These are phyloP conservation scores for Embidobia sp. DNA, from an alignment of 2,888 invertebrate genomes.

Conservation along the genomic window DNA sequence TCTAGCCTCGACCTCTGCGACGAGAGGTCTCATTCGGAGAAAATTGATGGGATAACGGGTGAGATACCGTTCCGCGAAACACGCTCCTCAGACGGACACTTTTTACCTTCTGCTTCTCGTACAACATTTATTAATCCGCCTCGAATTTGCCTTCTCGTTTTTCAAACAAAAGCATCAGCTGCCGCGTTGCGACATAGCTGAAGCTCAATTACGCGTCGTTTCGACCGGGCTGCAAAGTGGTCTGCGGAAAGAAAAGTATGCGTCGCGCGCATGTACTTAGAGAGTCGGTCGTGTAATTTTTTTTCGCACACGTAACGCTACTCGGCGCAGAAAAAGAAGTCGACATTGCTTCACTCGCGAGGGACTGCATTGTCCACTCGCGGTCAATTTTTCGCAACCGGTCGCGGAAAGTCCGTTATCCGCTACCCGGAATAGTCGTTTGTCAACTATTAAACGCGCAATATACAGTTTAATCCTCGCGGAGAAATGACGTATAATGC, in stretches of 20 bases:
- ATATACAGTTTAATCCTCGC: conserved; percentile 51
- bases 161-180: too few relatives aligned
- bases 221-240: conserved; percentile 18
- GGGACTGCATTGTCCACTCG: conserved; percentile 10
- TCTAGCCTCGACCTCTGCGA: conserved; percentile 45
- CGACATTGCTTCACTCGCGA: conserved; percentile 24
- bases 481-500: conserved; percentile 44
- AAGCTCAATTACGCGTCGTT: conserved; percentile 1
- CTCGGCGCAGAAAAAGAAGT: background rate
- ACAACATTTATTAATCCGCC: conserved; percentile 18
- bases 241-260: conserved; percentile 17
- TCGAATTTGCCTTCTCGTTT: background rate
- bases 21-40: conserved; percentile 49
- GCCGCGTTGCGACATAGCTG: background rate
- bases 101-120: conserved; percentile 22
- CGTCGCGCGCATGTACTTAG: conserved; percentile 18
- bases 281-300: conserved; percentile 35
- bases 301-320: conserved; percentile 23
- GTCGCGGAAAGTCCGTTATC: conserved; percentile 51
- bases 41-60: conserved; percentile 59
- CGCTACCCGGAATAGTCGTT: conserved; percentile 51
- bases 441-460: conserved; percentile 55
- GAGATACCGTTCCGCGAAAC: conserved; percentile 57
- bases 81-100: conserved; percentile 25
- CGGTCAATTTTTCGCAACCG: conserved; percentile 28